Conservation (phyloP, 2,888 invertebrate genomes). For the Therioaphis trifolii region DNA sequence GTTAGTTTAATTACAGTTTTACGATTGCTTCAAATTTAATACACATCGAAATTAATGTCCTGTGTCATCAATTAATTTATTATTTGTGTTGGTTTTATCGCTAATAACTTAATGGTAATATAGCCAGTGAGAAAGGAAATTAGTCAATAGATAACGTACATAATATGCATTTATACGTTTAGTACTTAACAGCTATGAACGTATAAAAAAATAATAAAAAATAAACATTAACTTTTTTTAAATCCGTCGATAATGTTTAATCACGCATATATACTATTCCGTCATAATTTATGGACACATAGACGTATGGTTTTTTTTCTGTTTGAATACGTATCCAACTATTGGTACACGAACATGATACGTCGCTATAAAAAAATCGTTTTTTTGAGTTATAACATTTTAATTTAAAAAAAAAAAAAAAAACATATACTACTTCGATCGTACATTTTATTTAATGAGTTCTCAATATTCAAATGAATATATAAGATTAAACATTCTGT, state of each 20-base stretch:
- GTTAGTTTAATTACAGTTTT: not conserved
- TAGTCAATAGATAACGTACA: slow-evolving; percentile 5
- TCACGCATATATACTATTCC: not conserved
- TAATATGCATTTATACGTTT: not conserved
- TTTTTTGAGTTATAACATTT: too few relatives aligned
- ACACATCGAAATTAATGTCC: slow-evolving; percentile 12
- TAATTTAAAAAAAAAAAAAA: too few relatives aligned
- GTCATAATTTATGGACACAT: too few relatives aligned
- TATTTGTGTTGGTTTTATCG: slow-evolving; percentile 18
- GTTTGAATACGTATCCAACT: too few relatives aligned
- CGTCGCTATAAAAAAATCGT: too few relatives aligned
- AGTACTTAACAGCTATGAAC: too few relatives aligned
- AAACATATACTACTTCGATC: too few relatives aligned
- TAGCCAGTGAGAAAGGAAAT: slow-evolving; percentile 5
- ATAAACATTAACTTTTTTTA: not conserved
- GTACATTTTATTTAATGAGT: too few relatives aligned
- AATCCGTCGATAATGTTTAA: not conserved
- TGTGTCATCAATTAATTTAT: not conserved
- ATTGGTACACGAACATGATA: too few relatives aligned
- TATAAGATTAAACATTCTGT: too few relatives aligned
- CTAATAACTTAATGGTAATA: slow-evolving; percentile 8
- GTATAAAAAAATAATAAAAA: not conserved
- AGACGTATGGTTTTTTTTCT: too few relatives aligned
- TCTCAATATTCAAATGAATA: too few relatives aligned
- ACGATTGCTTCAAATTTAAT: not conserved